Base-by-base conservation (phyloP, 64 coral and sea anemone species). In the Catalaphyllia jardinei region DNA sequence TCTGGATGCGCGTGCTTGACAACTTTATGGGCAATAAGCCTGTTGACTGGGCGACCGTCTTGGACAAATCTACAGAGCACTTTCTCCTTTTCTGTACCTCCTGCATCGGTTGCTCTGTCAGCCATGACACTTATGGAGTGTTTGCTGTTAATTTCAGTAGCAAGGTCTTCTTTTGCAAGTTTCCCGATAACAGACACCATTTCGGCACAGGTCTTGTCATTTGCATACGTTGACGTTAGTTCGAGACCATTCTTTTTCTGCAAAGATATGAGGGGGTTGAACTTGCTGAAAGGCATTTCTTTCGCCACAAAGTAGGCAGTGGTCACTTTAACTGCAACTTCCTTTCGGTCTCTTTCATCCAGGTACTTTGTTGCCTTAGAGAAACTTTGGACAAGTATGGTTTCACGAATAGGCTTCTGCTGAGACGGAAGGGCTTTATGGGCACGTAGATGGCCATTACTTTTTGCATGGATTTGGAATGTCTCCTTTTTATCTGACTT, bases 11-110 rank as follows among this genome's bases (percentile, higher is more conserved):
- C 49, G n/a, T 78, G 76, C 52, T 78, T 50, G 52, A 78, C 76
- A 78, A 50, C 76, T 27, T 78, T 78, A 13, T 78, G 76, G 1
- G 22, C 76, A 78, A 78, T 78, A 16, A 78, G 38, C 46, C 0
- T 33, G 46, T 78, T 78, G 12, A 78, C 76, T 52, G 76, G 76
- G 8, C 22, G 22, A 54, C 50, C 76, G 57, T 78, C 76, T 13
- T n/a, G 76, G 16, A 57, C 42, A 78, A 54, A 78, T 52, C 76
- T 19, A 78, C 50, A 78, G 76, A 78, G 57, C 52, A 78, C 50
- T 54, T 49, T 28, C 19, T 67, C 38, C 50, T 78, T 78, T 55
- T 79, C 24, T 2, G 17, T 25, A 33, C 38, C 74, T 24, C 38
- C 74, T 76, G 74, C 74, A 15, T 76, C 24, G n/a, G 76, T 78